phyloP scores from a whole-genome alignment of 2,888 invertebrate genomes.

The Anoncus sp. region DNA sequence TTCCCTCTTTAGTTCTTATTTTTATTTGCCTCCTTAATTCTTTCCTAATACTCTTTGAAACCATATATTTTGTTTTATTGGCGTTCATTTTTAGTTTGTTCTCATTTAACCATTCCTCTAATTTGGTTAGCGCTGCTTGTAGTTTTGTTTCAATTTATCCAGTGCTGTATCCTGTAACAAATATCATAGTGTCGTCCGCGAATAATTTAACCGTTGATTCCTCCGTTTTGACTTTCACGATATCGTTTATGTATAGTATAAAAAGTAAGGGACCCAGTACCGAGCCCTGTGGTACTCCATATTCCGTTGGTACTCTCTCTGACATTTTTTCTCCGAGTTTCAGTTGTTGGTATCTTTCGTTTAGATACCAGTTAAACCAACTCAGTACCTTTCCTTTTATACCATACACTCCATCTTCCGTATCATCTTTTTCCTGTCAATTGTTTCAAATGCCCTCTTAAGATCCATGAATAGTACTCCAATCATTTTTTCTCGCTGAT shows the following conservation, averaged over 20 bases:
- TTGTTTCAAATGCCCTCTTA: constrained; percentile 53
- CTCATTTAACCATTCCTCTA: not conserved
- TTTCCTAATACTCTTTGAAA: not conserved
- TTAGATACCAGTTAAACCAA: not conserved
- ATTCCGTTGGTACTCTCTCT: not conserved
- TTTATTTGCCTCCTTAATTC: not conserved
- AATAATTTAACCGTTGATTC: not conserved
- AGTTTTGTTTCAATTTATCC: not conserved
- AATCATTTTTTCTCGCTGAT: constrained; percentile 43
- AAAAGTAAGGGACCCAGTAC: constrained; percentile 2
- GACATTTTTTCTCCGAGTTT: not conserved
- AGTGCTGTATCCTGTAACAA: not conserved
- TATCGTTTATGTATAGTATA: constrained; percentile 11
- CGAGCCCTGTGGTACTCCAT: constrained; percentile 4
- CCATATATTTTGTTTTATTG: constrained; percentile 9
- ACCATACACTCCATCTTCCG: constrained; percentile 41
- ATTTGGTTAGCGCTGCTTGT: not conserved
- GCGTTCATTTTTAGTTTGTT: constrained; percentile 19
- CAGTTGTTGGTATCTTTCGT: not conserved
- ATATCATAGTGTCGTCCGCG: constrained; percentile 3
- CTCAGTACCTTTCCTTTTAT: constrained; percentile 22
- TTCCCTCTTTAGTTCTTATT: not conserved
- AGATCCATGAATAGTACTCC: constrained; percentile 54
- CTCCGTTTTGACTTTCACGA: not conserved
- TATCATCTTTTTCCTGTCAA: constrained; percentile 35